phyloP scores from a whole-genome alignment of 2,888 invertebrate species.

The Diploptera punctata region DNA sequence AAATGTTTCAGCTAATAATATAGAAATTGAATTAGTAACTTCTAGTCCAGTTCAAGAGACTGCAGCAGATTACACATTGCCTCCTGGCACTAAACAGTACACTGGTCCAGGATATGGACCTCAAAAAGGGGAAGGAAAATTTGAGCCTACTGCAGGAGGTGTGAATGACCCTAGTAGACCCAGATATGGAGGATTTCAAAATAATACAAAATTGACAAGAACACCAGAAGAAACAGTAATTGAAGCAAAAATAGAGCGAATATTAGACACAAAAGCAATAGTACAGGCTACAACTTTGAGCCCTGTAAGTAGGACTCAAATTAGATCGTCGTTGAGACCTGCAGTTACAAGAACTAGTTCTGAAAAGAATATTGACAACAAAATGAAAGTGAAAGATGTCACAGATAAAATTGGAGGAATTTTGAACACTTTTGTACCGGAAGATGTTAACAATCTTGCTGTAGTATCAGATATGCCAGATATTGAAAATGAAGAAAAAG shows the following conservation, averaged over 20 bases:
- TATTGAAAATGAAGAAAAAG: too few relatives aligned
- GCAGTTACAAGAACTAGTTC: not conserved
- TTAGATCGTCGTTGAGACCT: not conserved
- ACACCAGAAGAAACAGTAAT: not conserved
- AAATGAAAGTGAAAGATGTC: not conserved
- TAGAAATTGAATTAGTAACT: not conserved
- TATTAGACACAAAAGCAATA: not conserved
- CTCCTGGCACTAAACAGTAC: constrained; percentile 22
- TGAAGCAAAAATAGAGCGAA: not conserved
- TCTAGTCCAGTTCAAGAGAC: not conserved
- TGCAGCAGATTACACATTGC: constrained; percentile 18
- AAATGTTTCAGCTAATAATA: not conserved
- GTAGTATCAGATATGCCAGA: constrained; percentile 46
- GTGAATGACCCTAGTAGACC: constrained; percentile 47
- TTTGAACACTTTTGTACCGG: constrained; percentile 50
- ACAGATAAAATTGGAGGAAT: constrained; percentile 30
- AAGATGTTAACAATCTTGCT: constrained; percentile 51
- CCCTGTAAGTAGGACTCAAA: not conserved
- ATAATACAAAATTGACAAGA: constrained; percentile 43
- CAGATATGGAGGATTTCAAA: constrained; percentile 50
- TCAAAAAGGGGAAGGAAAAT: constrained; percentile 17
- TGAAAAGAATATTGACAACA: not conserved
- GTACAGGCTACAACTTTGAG: constrained; percentile 14
- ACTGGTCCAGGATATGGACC: constrained; percentile 19
- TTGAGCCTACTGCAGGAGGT: constrained; percentile 49